Conservation (phyloP, 2,888 invertebrate genomes). For the Buathra laborator region DNA sequence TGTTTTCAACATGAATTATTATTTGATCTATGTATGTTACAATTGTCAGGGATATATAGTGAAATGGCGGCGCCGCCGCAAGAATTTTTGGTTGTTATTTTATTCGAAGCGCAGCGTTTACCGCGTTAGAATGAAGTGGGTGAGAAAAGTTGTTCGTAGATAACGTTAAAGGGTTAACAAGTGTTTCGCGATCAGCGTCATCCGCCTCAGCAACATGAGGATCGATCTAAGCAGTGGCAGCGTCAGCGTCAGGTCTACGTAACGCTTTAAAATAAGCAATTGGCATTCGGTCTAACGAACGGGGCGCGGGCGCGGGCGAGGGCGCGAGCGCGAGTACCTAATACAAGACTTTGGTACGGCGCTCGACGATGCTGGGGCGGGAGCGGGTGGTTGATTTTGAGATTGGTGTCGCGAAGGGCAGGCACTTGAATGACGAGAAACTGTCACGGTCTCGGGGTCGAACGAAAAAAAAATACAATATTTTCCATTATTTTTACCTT, state of each 20-base stretch:
- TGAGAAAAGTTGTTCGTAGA: background rate
- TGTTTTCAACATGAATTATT: no score
- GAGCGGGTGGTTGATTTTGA: conserved; percentile 50
- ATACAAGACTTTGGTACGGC: conserved; percentile 35
- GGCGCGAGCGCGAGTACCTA: conserved; percentile 53
- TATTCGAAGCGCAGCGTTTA: background rate
- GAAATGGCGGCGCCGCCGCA: no score
- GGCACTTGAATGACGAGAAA: conserved; percentile 2
- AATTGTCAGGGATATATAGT: no score
- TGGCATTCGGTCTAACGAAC: conserved; percentile 71
- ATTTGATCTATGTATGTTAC: no score
- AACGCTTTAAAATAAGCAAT: conserved; percentile 72
- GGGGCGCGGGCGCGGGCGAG: conserved; percentile 42
- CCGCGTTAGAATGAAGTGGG: background rate
- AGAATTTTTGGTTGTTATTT: background rate
- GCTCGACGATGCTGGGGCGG: conserved; percentile 30
- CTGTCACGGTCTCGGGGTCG: background rate
- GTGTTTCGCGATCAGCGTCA: conserved; percentile 38
- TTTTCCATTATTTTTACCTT: background rate
- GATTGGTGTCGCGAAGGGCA: conserved; percentile 28
- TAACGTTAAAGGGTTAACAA: conserved; percentile 43
- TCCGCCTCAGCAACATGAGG: conserved; percentile 48
- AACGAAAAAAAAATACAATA: background rate
- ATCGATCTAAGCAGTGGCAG: conserved; percentile 49
- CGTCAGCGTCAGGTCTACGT: conserved; percentile 65